Percentiles rank a stretch among this genome's conserved stretches.
Conservation (phyloP, 1,140 invertebrate genomes). For the Probaryconus sp. region DNA sequence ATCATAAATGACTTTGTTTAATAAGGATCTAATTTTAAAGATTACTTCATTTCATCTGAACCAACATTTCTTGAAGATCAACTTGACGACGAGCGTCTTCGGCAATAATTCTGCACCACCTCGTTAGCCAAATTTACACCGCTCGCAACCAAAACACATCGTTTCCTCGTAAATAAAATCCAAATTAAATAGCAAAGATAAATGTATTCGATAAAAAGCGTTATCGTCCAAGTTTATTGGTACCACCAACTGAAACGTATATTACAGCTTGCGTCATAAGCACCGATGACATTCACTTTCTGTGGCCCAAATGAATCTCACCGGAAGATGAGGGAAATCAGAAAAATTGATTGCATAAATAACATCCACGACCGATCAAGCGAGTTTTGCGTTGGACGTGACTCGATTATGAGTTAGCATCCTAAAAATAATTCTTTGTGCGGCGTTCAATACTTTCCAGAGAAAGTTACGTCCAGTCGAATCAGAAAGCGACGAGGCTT, state of each 20-base stretch:
- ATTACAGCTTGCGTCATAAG: background rate
- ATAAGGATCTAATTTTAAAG: too few species aligned
- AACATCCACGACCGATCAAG: background rate
- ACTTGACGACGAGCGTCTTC: too few species aligned
- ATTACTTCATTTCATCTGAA: too few species aligned
- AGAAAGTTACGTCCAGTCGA: background rate
- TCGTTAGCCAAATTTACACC: too few species aligned
- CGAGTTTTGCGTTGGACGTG: background rate
- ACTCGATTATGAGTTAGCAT: background rate
- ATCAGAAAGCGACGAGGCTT: background rate
- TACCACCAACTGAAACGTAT: background rate
- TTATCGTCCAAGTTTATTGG: background rate
- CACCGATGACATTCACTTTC: background rate
- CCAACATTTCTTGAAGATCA: too few species aligned
- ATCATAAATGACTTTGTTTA: too few species aligned
- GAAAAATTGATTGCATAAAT: constrained; percentile 2
- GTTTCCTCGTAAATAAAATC: too few species aligned
- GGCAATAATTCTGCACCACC: too few species aligned
- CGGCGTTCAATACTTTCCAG: constrained; percentile 2
- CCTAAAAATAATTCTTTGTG: constrained; percentile 3
- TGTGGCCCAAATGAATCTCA: background rate
- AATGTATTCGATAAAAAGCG: too few species aligned
- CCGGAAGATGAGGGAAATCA: constrained; percentile 4
- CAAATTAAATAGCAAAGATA: too few species aligned
- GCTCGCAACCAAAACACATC: too few species aligned